Conservation (phyloP, 2,797 vertebrate genomes). For the Phataginus tricuspis region DNA sequence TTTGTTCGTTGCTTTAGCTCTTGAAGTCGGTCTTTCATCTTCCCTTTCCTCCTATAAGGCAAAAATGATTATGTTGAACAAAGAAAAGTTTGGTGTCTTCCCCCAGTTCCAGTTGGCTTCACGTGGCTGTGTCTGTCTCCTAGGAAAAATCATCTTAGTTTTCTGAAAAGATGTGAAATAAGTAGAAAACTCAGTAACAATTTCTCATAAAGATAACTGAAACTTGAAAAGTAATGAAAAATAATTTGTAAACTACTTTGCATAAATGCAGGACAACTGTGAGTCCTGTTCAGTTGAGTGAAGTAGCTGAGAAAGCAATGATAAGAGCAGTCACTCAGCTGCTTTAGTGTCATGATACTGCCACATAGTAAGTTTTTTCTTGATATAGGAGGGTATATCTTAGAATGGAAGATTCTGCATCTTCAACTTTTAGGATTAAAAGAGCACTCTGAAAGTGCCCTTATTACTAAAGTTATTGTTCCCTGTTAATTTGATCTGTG, state of each 20-base stretch:
- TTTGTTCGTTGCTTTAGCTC: conserved; percentile 91
- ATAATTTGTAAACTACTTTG: conserved; percentile 18
- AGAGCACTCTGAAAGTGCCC: neutral
- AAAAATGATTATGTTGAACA: conserved; percentile 61
- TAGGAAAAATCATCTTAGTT: neutral
- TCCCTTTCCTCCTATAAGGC: conserved; percentile 29
- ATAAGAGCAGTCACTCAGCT: neutral
- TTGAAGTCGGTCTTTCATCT: conserved; percentile 94
- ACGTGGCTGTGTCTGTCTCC: neutral
- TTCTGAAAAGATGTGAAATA: conserved; percentile 53
- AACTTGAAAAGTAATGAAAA: neutral
- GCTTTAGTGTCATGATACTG: neutral
- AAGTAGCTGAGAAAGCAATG: neutral
- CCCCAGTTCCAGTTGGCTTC: neutral
- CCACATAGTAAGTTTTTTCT: neutral
- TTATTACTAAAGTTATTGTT: neutral
- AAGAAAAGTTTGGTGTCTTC: conserved; percentile 4
- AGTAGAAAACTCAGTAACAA: neutral
- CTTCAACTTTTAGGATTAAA: conserved; percentile 23
- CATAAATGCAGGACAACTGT: neutral
- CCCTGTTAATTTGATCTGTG: neutral
- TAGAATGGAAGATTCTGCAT: neutral
- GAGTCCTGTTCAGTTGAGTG: neutral
- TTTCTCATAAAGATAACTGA: neutral
- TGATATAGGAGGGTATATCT: neutral